These are phyloP conservation scores for Anoncus sp. DNA, from an alignment of 2,888 invertebrate species.

Conservation along the genomic window DNA sequence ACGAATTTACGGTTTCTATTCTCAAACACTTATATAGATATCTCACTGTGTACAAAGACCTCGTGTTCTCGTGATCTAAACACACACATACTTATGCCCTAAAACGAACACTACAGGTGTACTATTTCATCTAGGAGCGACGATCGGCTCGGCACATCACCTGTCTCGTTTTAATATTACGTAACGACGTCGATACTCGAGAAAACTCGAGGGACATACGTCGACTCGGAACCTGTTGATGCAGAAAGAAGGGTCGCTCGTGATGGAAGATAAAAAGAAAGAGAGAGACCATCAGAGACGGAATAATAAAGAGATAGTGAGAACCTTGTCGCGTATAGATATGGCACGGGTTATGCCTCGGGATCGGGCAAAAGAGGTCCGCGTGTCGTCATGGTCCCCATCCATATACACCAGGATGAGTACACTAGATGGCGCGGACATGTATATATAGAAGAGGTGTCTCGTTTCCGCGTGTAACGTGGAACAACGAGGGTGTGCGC, in stretches of 20 bases:
- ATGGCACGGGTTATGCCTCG: too few relatives aligned
- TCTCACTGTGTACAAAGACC: neutral
- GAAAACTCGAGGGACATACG: neutral
- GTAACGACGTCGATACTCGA: conserved; percentile 58
- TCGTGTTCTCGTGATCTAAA: neutral
- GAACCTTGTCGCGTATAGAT: too few relatives aligned
- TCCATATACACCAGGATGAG: neutral
- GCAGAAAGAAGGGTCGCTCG: neutral
- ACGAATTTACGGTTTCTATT: conserved; percentile 45
- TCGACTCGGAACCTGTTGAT: neutral
- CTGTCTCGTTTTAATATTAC: conserved; percentile 67
- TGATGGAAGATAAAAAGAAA: neutral
- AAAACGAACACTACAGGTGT: conserved; percentile 18
- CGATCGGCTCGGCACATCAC: neutral
- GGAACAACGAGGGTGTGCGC: conserved; percentile 57
- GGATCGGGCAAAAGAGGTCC: neutral
- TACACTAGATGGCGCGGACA: neutral
- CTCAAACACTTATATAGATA: conserved; percentile 32
- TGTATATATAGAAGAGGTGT: conserved; percentile 53
- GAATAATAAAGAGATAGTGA: neutral
- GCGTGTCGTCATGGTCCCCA: neutral
- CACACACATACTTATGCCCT: neutral
- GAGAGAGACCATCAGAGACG: too few relatives aligned
- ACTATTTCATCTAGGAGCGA: conserved; percentile 17
- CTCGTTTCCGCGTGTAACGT: conserved; percentile 62